Percentiles rank a stretch among this genome's conserved stretches.
These are phyloP conservation scores for Stratiomys singularior DNA, from an alignment of 2,888 invertebrate species.

Conservation along the genomic window DNA sequence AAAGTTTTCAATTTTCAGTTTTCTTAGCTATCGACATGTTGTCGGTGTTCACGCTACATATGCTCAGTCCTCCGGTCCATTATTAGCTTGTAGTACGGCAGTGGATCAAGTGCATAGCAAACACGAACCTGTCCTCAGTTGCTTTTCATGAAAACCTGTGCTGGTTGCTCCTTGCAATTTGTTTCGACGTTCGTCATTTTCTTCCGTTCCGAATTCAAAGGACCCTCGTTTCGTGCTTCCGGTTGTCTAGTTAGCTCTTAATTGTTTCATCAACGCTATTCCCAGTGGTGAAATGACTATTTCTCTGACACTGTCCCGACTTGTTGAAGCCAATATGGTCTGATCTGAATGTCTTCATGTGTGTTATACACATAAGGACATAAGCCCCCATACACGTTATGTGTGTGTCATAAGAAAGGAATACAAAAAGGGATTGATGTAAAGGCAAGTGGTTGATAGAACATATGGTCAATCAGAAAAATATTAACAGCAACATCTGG, in stretches of 20 bases:
- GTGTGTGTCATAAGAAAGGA: too few species aligned
- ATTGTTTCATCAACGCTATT: neutral
- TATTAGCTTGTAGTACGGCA: neutral
- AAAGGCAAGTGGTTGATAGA: neutral
- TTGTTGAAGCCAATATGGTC: constrained; percentile 20
- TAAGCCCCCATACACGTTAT: too few species aligned
- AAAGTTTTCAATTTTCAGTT: too few species aligned
- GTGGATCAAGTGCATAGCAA: constrained; percentile 30
- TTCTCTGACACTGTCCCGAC: neutral
- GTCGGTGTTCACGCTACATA: neutral
- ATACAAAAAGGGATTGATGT: neutral
- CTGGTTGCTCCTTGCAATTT: constrained; percentile 6
- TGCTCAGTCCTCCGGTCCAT: neutral
- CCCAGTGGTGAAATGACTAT: neutral
- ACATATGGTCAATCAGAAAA: neutral
- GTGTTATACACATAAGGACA: too few species aligned
- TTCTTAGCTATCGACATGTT: neutral
- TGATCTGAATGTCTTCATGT: neutral
- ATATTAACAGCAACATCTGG: neutral
- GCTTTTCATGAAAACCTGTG: constrained; percentile 1
- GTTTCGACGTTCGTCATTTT: neutral
- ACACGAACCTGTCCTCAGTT: neutral
- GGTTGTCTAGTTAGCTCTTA: neutral
- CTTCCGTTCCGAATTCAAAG: too few species aligned
- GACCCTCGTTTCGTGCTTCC: too few species aligned